phyloP scores from a whole-genome alignment of 2,113 vertebrate species.

The Cyanistes caeruleus region DNA sequence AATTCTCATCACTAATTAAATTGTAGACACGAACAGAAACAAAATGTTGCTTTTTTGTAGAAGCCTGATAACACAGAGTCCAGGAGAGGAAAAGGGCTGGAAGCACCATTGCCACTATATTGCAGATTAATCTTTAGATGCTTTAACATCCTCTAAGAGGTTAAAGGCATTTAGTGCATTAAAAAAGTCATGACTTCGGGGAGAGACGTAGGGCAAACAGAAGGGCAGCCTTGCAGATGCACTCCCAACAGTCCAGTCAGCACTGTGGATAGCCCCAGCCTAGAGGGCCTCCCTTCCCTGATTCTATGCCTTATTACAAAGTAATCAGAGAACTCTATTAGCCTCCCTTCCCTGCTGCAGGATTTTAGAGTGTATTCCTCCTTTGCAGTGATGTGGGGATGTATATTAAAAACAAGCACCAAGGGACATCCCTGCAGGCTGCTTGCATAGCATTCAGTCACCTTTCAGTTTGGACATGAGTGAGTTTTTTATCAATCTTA shows the following conservation, averaged over 20 bases:
- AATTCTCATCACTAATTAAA: neutral
- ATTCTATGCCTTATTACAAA: neutral
- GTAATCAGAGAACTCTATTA: neutral
- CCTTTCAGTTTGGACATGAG: neutral
- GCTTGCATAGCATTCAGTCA: accelerated
- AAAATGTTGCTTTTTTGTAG: neutral
- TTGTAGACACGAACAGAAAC: neutral
- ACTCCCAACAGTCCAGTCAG: neutral
- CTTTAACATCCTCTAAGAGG: neutral
- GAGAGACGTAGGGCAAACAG: neutral
- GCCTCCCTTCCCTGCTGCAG: neutral
- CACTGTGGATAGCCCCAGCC: neutral
- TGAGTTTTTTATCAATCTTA: neutral
- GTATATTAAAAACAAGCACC: neutral
- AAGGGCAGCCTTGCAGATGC: neutral
- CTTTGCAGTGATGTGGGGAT: neutral
- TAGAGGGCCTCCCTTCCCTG: neutral
- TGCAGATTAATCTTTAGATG: neutral
- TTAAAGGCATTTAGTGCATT: neutral
- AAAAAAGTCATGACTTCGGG: accelerated
- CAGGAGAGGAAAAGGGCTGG: neutral
- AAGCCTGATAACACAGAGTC: neutral
- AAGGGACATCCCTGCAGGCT: neutral
- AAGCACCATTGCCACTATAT: accelerated
- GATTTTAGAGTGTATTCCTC: neutral